Percentiles rank a stretch among this genome's conserved stretches.
Evolutionary conservation across 2,113 vertebrate genomes (phyloP).

Genomic region (Etheostoma cragini): DNA sequence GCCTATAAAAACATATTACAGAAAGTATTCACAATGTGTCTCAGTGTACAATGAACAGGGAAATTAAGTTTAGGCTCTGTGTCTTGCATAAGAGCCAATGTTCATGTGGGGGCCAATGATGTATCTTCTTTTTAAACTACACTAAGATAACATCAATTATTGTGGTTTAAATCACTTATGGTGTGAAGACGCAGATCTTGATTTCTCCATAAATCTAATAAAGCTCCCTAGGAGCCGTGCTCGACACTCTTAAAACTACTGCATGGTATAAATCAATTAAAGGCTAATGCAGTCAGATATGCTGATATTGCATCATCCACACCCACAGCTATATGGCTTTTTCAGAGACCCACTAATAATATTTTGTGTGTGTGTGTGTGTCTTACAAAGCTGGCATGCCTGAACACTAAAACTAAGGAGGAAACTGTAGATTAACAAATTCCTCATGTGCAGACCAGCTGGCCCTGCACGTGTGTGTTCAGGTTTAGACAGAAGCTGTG

Average conservation of each 20-base stretch:
- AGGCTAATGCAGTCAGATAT: conserved; percentile 24
- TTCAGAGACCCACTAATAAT: conserved; percentile 13
- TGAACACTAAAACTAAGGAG: conserved; percentile 63
- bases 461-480: conserved; percentile 48
- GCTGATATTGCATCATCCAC: conserved; percentile 25
- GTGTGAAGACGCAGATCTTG: background rate
- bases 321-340: background rate
- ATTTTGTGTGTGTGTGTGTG: conserved; percentile 25
- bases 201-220: conserved; percentile 8
- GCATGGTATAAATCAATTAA: background rate
- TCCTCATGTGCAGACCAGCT: conserved; percentile 79
- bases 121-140: background rate
- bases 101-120: background rate
- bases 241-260: background rate
- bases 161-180: conserved; percentile 2
- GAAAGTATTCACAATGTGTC: background rate
- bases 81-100: background rate
- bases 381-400: conserved; percentile 55
- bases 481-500: conserved; percentile 57
- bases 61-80: background rate
- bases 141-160: background rate
- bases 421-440: conserved; percentile 78
- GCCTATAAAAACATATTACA: background rate
- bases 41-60: background rate
- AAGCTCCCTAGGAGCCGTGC: background rate